phyloP scores from a whole-genome alignment of 2,797 vertebrate species.

The Poeciliopsis paucimaculata region DNA sequence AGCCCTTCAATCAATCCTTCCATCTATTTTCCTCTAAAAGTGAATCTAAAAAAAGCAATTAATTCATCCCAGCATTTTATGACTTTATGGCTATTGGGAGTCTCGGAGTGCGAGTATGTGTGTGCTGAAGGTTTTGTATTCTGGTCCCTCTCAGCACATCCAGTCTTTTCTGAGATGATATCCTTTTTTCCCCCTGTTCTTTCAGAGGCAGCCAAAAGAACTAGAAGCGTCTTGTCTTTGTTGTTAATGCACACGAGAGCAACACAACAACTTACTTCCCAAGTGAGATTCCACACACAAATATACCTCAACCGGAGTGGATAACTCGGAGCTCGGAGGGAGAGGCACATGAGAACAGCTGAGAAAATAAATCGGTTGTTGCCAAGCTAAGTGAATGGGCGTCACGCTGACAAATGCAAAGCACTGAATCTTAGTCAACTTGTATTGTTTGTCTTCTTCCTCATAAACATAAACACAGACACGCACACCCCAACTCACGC shows the following conservation, averaged over 20 bases:
- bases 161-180: slow-evolving; percentile 31
- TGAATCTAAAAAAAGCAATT: slow-evolving; percentile 29
- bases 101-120: not conserved
- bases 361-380: slow-evolving; percentile 55
- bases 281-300: slow-evolving; percentile 36
- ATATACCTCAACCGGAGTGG: slow-evolving; percentile 22
- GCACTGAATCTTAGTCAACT: slow-evolving; percentile 68
- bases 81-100: slow-evolving; percentile 11
- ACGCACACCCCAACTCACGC: slow-evolving; percentile 36
- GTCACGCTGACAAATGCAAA: slow-evolving; percentile 74
- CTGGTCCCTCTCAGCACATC: slow-evolving; percentile 35
- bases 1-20: not conserved
- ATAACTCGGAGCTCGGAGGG: slow-evolving; percentile 17
- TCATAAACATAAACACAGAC: slow-evolving; percentile 44
- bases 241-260: not conserved
- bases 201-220: slow-evolving; percentile 40
- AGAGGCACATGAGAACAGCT: slow-evolving; percentile 32
- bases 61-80: slow-evolving; percentile 26
- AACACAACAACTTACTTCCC: slow-evolving; percentile 24
- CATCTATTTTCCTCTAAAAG: slow-evolving; percentile 10
- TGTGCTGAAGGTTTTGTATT: slow-evolving; percentile 31
- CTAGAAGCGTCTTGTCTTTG: slow-evolving; percentile 33
- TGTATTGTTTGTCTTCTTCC: slow-evolving; percentile 65
- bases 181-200: slow-evolving; percentile 20
- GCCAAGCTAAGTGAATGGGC: slow-evolving; percentile 65